A percentile compares a stretch with the other conserved stretches of the same genome.
Conservation (phyloP, 92 coral and sea anemone species). For the Epizoanthus ramosus region DNA sequence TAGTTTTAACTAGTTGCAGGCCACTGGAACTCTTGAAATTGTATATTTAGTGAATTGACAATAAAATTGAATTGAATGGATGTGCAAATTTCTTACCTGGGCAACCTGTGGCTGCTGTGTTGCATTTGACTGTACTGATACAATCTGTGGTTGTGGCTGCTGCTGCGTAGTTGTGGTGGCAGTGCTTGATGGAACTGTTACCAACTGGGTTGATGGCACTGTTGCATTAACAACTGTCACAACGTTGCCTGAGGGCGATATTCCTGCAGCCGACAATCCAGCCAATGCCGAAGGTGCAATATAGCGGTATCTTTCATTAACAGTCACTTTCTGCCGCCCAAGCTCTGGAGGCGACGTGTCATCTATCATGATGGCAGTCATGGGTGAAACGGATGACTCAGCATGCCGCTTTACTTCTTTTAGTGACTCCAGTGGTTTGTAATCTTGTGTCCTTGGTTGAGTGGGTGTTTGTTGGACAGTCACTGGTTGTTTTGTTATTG, state of each 20-base stretch:
- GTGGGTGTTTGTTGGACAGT: constrained; percentile 17
- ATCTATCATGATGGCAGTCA: constrained; percentile 63
- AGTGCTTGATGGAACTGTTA: background rate
- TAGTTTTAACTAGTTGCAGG: too few species aligned
- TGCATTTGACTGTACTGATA: constrained; percentile 2
- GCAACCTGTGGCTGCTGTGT: background rate
- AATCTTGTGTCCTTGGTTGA: constrained; percentile 36
- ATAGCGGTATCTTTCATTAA: constrained; percentile 78
- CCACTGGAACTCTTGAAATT: too few species aligned
- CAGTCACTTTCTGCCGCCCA: constrained; percentile 71
- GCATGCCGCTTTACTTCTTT: constrained; percentile 78
- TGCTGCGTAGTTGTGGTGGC: background rate
- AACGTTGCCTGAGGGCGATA: constrained; percentile 1
- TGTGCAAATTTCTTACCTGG: background rate
- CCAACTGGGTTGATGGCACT: constrained; percentile 18
- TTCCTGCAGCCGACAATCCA: constrained; percentile 1
- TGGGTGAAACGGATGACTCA: constrained; percentile 68
- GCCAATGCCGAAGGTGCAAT: constrained; percentile 62
- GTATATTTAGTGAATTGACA: too few species aligned
- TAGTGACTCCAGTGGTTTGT: constrained; percentile 83
- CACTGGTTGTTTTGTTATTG: background rate
- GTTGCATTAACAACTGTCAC: constrained; percentile 4
- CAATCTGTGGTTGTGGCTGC: constrained; percentile 18
- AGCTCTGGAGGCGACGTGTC: constrained; percentile 16
- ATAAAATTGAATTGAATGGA: too few species aligned